Base-by-base conservation (phyloP, 2,888 invertebrate species). In the Anaspis maculata region DNA sequence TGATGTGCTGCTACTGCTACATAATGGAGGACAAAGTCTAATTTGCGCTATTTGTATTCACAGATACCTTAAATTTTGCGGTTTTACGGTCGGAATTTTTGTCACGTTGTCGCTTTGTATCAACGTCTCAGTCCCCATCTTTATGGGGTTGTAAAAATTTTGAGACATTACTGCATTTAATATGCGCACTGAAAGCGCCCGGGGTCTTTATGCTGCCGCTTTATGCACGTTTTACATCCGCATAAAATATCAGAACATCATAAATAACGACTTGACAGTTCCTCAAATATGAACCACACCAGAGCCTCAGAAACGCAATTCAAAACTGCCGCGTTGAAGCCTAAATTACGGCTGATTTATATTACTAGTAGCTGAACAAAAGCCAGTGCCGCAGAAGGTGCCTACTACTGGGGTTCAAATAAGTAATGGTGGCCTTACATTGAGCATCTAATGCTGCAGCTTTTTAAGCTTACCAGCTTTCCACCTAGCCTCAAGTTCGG, bases 71-170 rank as follows among this genome's bases (percentile, higher is more conserved):
- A 41, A 41, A 41, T 41, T 41, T 41, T 25, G 25, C 27, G 31
- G 37, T 28, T 39, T 37, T 48, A 46, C 45, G 46, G 43, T 38
- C 42, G 19, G 34, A 42, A 42, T 46, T 49, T 52, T 48, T 45
- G 50, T 51, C 55, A 52, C 54, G 49, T 52, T 47, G 37, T 39
- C 43, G 40, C 46, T 49, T 42, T 45, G 45, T 45, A 37, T 45
- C 42, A 42, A 42, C 37, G 45, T 44, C 42, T 37, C 44, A 38
- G 40, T 38, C 38, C 34, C 24, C 31, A 25, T 35, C 39, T 42
- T 55, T 55, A 55, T 54, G 55, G 44, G 54, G 52, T 50, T 52
- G 49, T 56, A 57, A 58, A 58, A 58, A 56, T 55, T 52, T 54
- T 46, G 46, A 42, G 45, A 46, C 49, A 48, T 48, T 45, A 49